Evolutionary conservation across 2,888 invertebrate species (phyloP).

Genomic region (Sarcophaga carnaria): DNA sequence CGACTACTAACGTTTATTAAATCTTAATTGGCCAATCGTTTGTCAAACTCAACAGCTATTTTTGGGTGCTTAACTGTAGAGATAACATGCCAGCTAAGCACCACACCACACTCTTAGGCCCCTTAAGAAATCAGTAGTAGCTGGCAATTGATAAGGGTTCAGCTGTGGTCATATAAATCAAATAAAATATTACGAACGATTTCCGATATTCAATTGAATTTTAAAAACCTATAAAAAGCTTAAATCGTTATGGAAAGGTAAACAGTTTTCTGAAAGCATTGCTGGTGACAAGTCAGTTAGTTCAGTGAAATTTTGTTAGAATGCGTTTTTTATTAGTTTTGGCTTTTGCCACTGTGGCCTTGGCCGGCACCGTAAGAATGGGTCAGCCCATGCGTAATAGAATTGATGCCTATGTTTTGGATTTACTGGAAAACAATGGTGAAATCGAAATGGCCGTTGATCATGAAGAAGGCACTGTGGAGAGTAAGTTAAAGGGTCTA

Average conservation of each 20-base stretch:
- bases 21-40: not conserved
- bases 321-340: slow-evolving; percentile 77
- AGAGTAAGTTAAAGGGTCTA: slow-evolving; percentile 70
- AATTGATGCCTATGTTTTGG: slow-evolving; percentile 36
- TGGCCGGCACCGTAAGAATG: slow-evolving; percentile 71
- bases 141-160: slow-evolving; percentile 12
- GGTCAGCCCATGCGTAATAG: not conserved
- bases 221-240: slow-evolving; percentile 73
- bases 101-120: not conserved
- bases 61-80: not conserved
- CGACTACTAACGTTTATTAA: not conserved
- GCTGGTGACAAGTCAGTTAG: slow-evolving; percentile 56
- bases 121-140: not conserved
- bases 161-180: not conserved
- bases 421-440: slow-evolving; percentile 71
- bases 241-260: not conserved
- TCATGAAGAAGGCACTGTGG: slow-evolving; percentile 71
- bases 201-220: not conserved
- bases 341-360: slow-evolving; percentile 74
- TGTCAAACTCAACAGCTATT: slow-evolving; percentile 17
- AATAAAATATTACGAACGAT: not conserved
- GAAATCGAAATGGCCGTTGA: slow-evolving; percentile 73
- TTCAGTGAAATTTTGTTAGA: not conserved
- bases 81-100: slow-evolving; percentile 9
- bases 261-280: slow-evolving; percentile 66